Evolutionary conservation across 2,797 vertebrate species (phyloP), one percentile per base, ranked within the genome.

Genomic region (Acrossocheilus wenchowensis): DNA sequence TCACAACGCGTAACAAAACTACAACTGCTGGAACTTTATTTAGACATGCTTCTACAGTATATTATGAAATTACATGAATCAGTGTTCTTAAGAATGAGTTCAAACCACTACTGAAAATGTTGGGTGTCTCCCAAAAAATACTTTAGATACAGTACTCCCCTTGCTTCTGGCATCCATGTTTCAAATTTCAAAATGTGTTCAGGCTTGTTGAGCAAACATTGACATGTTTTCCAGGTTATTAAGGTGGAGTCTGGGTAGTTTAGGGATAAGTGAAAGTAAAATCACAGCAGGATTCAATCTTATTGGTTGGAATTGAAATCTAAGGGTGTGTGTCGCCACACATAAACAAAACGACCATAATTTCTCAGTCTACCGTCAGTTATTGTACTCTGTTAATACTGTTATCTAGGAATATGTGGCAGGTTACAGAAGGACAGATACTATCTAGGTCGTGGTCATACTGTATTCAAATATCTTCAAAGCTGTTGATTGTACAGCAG

Each of bases 141-240:
- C 50, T 45, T 64, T 10, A 6, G 50, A 41, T 57, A 19, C 57
- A 30, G 14, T 21, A 15, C 74, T 34, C 34, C 48, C 17, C 78
- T 41, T 26, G 19, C 60, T 43, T 71, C 23, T 69, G 79, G 52
- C 26, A 5, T 50, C 26, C 3, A 45, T 64, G 41, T 85, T 75
- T n/a, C 68, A 23, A 8, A 87, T 82, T 64, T 45, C 34, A 68
- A 62, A 79, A 78, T 68, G 66, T 85, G 69, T 83, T 62, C 14
- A 71, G 82, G 89, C 89, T 91, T 89, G 90, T 91, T 91, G 78
- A 57, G 15, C 21, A n/a, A 87, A 88, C 19, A 0, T n/a, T 91
- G 89, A 91, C 81, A 93, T 89, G 39, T 64, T 8, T 69, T 69
- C 21, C 4, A 3, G 19, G 79, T 39, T 48, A 39, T 71, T 21